Percentiles rank a stretch among this genome's conserved stretches.
Conservation (phyloP, 64 coral and sea anemone species). For the Catalaphyllia jardinei region DNA sequence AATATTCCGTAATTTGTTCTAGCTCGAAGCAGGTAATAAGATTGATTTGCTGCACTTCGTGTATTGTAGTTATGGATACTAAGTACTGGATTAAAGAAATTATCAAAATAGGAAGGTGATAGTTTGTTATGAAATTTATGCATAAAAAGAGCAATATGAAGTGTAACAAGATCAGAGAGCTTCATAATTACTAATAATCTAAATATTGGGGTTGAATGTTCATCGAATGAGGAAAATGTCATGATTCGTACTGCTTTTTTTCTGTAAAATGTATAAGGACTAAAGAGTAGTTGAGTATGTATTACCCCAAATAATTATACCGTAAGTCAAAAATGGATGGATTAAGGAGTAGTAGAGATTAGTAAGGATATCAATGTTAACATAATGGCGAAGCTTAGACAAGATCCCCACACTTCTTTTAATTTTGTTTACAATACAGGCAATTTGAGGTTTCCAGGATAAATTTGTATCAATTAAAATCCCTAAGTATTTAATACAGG, state of each 20-base stretch:
- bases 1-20: too few relatives aligned
- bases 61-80: too few relatives aligned
- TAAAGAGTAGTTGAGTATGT: conserved; percentile 26
- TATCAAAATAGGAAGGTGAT: conserved; percentile 31
- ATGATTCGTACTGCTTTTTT: conserved; percentile 27
- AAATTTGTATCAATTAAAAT: too few relatives aligned
- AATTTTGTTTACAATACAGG: too few relatives aligned
- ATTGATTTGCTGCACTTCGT: too few relatives aligned
- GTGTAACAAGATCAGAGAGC: conserved; percentile 46
- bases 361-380: conserved; percentile 16
- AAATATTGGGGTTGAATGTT: conserved; percentile 48
- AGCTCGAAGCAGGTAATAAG: too few relatives aligned
- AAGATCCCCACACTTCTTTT: too few relatives aligned
- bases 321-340: conserved; percentile 33
- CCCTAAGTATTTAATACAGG: too few relatives aligned
- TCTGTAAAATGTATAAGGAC: conserved; percentile 3
- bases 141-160: conserved; percentile 54
- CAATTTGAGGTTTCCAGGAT: too few relatives aligned
- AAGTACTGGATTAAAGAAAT: conserved; percentile 3
- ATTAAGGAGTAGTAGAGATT: conserved; percentile 42
- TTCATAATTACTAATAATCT: conserved; percentile 29
- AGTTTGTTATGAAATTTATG: conserved; percentile 3
- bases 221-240: too few relatives aligned
- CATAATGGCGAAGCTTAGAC: too few relatives aligned
- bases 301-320: conserved; percentile 12